Conservation (phyloP, 2,888 invertebrate genomes). For the Drosophila borborema region DNA sequence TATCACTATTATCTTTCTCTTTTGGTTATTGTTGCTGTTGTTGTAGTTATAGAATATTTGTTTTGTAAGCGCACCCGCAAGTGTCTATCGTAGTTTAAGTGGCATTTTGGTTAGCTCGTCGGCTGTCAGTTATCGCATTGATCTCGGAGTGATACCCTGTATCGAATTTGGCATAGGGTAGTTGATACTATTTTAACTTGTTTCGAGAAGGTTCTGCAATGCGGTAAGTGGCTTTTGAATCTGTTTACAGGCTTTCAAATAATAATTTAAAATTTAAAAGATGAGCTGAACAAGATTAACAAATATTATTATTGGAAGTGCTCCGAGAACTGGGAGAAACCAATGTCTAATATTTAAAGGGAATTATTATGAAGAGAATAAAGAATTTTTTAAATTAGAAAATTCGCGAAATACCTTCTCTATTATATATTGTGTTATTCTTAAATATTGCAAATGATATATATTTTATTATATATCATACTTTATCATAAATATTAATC, state of each 20-base stretch:
- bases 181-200: background rate
- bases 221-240: background rate
- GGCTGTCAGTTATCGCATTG: constrained; percentile 58
- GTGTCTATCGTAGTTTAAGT: constrained; percentile 55
- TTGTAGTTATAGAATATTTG: constrained; percentile 32
- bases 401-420: background rate
- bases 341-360: background rate
- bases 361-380: background rate
- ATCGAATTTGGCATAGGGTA: background rate
- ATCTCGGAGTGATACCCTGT: constrained; percentile 43
- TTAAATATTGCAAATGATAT: background rate
- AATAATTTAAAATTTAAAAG: too few relatives aligned
- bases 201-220: background rate
- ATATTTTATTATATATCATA: background rate
- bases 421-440: background rate
- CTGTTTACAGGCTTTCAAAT: background rate
- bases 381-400: background rate
- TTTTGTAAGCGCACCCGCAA: constrained; percentile 51
- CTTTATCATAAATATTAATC: background rate
- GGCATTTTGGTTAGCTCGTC: constrained; percentile 58
- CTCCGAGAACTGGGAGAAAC: background rate
- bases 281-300: background rate
- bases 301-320: background rate
- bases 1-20: constrained; percentile 10
- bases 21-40: constrained; percentile 6